phyloP scores from a whole-genome alignment of 2,797 vertebrate species.

The Xiphorhynchus erythropygius region DNA sequence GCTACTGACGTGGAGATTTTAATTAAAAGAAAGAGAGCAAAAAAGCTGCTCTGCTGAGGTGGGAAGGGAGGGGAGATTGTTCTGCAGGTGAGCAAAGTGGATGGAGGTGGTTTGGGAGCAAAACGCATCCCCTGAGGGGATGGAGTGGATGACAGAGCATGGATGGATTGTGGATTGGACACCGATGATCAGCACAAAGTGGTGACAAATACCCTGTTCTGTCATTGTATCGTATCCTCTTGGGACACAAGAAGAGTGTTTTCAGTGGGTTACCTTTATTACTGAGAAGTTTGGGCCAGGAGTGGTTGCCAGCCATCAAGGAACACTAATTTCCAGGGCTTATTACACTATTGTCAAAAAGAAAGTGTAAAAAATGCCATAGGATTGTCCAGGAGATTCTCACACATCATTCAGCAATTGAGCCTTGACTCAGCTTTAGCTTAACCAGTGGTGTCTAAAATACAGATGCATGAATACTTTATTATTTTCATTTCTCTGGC shows the following conservation, averaged over 20 bases:
- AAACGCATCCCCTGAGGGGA: background rate
- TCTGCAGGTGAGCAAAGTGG: background rate
- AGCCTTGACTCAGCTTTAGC: background rate
- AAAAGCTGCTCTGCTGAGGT: background rate
- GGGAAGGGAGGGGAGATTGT: background rate
- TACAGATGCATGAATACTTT: background rate
- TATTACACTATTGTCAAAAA: background rate
- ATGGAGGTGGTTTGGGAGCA: rapidly evolving
- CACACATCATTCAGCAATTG: background rate
- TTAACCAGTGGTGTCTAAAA: background rate
- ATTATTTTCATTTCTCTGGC: background rate
- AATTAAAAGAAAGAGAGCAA: constrained; percentile 52
- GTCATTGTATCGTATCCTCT: background rate
- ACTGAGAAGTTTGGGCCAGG: rapidly evolving
- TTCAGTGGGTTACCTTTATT: background rate
- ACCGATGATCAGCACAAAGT: background rate
- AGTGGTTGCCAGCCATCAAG: background rate
- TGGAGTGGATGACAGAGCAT: background rate
- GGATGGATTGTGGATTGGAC: background rate
- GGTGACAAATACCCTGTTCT: background rate
- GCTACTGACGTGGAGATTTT: constrained; percentile 50
- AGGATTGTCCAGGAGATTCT: background rate
- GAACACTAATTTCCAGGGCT: background rate
- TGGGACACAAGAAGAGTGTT: background rate
- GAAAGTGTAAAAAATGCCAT: background rate